phyloP scores from a whole-genome alignment of 1,140 invertebrate species.

The Tetranychus urticae region DNA sequence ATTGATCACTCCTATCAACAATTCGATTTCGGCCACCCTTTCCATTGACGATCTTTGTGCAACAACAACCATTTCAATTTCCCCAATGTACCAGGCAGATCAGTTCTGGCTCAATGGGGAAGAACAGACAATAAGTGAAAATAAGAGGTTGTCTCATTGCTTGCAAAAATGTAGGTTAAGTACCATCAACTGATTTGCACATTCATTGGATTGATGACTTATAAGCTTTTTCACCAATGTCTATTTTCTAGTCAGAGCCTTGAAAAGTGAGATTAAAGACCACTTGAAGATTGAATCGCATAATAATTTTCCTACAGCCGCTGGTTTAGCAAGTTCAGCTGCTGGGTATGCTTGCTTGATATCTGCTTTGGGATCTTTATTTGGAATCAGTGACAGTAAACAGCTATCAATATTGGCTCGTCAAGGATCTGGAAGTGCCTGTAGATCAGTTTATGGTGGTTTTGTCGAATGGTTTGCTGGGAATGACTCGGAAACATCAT shows the following conservation, averaged over 20 bases:
- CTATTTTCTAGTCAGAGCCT: not conserved
- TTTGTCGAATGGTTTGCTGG: slow-evolving; percentile 78
- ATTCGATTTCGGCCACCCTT: slow-evolving; percentile 79
- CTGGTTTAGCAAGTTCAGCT: slow-evolving; percentile 89
- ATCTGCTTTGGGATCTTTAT: slow-evolving; percentile 45
- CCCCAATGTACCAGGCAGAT: slow-evolving; percentile 42
- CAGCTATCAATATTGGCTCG: slow-evolving; percentile 39
- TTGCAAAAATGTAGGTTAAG: slow-evolving; percentile 1
- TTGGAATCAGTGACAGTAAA: slow-evolving; percentile 34
- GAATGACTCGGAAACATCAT: slow-evolving; percentile 49
- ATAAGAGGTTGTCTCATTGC: slow-evolving; percentile 4
- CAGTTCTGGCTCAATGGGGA: slow-evolving; percentile 65
- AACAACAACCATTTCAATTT: slow-evolving; percentile 57
- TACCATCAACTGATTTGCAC: not conserved
- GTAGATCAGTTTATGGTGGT: slow-evolving; percentile 76
- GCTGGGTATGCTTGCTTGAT: slow-evolving; percentile 81
- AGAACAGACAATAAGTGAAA: slow-evolving; percentile 2
- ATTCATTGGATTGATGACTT: not conserved
- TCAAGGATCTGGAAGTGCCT: slow-evolving; percentile 82
- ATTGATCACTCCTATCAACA: slow-evolving; percentile 83
- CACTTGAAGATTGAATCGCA: slow-evolving; percentile 50
- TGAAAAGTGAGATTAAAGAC: slow-evolving; percentile 24
- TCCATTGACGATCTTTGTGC: slow-evolving; percentile 59
- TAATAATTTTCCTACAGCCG: slow-evolving; percentile 97
- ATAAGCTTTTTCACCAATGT: not conserved